Evolutionary conservation across 2,113 vertebrate genomes (phyloP).

Genomic region (Nansenia antarctica): DNA sequence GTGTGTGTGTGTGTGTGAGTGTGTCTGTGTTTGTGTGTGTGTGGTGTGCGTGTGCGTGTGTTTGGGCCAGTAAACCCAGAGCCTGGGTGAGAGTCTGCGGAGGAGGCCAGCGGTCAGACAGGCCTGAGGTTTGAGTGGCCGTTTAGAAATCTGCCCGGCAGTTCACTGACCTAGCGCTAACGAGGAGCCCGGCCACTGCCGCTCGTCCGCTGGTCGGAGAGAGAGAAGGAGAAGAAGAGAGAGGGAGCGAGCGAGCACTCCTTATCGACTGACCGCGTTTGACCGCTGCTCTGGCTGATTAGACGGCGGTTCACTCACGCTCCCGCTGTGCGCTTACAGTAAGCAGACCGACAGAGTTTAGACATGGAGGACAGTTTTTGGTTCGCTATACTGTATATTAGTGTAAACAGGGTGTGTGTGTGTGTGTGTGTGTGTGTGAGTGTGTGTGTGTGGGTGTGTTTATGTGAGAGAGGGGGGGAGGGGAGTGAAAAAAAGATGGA

Average conservation of each 20-base stretch:
- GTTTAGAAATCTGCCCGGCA: constrained; percentile 73
- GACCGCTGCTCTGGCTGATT: constrained; percentile 60
- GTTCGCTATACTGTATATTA: not conserved
- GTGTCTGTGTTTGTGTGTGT: not conserved
- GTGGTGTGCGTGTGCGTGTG: not conserved
- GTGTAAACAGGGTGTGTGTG: not conserved
- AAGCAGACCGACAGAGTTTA: constrained; percentile 39
- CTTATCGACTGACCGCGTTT: constrained; percentile 63
- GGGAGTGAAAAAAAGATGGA: too few species aligned
- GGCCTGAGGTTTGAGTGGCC: constrained; percentile 63
- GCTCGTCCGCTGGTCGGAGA: constrained; percentile 24
- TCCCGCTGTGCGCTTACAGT: constrained; percentile 29
- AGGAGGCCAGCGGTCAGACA: constrained; percentile 22
- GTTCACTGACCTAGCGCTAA: constrained; percentile 75
- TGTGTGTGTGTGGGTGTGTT: too few species aligned
- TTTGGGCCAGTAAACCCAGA: constrained; percentile 37
- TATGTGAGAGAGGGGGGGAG: too few species aligned
- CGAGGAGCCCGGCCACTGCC: constrained; percentile 40
- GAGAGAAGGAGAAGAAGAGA: too few species aligned
- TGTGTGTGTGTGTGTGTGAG: too few species aligned
- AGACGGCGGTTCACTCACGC: constrained; percentile 39
- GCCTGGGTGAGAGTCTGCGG: constrained; percentile 28
- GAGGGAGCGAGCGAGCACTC: constrained; percentile 42
- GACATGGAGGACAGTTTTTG: constrained; percentile 15
- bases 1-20: too few species aligned